Base-by-base conservation (phyloP, 2,113 vertebrate species). In the Parus major region DNA sequence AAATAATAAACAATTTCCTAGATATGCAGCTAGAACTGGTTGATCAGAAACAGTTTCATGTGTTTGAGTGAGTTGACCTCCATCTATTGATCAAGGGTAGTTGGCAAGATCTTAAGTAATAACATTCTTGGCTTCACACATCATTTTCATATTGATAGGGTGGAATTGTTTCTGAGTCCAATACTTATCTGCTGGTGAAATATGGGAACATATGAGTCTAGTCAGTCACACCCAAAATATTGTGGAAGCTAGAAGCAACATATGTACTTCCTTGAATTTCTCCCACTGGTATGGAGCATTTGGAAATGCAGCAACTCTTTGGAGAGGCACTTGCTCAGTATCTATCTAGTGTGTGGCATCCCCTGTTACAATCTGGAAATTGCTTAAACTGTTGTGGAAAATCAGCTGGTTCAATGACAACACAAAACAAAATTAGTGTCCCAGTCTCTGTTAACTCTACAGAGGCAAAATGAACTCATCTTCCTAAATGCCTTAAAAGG, bases 181-280 rank as follows among this genome's bases (percentile, higher is more conserved):
- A 90, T 94, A 94, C 93, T 92, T 93, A 95, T 96, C 96, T 96
- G 79, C 79, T 93, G 88, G 79, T 95, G 95, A 97, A 96, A 95
- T 94, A 90, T 1, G 68, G 80, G 90, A 97, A 97, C 96, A 96
- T 96, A 96, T 92, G 94, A 96, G 68, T 83, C 88, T 93, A 97
- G 93, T 96, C 94, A 96, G 94, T 96, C 94, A 95, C 95, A 96
- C 95, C 90, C 95, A 95, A 97, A 97, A 97, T 90, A 96, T 93
- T 96, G 92, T 94, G 93, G 95, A 84, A 93, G 86, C 82, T 77
- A 95, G 79, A 90, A 92, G 90, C 82, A 96, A 44, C 93, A 94
- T 94, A 97, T 96, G 94, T 41, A 97, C 92, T 94, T 95, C 90
- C 77, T 91, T 31, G 56, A 90, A 93, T 96, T 96, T 97, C 90